These are phyloP conservation scores for Meiosimyza decipiens DNA, from an alignment of 2,888 invertebrate genomes.

Conservation along the genomic window DNA sequence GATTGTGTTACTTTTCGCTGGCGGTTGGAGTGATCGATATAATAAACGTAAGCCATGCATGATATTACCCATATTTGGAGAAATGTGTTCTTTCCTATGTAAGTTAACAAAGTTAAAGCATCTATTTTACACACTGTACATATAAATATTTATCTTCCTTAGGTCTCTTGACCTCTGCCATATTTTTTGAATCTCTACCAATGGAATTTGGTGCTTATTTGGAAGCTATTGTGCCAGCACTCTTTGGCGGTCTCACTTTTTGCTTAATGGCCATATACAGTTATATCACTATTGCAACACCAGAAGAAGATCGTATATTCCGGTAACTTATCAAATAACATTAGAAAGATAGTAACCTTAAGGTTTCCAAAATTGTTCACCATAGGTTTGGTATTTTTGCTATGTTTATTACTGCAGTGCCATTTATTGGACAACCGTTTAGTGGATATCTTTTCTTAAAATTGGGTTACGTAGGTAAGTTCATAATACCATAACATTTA, in stretches of 20 bases:
- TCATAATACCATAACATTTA: not conserved
- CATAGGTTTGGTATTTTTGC: conserved; percentile 64
- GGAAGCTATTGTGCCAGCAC: conserved; percentile 63
- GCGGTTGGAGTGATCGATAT: conserved; percentile 66
- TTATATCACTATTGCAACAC: conserved; percentile 64
- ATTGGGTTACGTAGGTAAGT: conserved; percentile 63
- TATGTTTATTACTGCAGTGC: conserved; percentile 61
- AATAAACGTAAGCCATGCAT: conserved; percentile 66
- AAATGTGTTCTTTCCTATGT: conserved; percentile 59
- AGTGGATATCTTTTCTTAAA: conserved; percentile 60
- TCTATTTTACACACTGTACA: not conserved
- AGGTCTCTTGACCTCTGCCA: conserved; percentile 64
- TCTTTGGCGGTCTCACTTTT: conserved; percentile 64
- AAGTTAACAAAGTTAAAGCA: conserved; percentile 36
- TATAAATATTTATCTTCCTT: conserved; percentile 22
- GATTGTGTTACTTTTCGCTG: conserved; percentile 65
- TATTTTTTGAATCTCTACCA: conserved; percentile 63
- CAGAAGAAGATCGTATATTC: conserved; percentile 64
- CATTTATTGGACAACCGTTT: conserved; percentile 60
- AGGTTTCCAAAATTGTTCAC: not conserved
- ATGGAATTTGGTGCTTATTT: conserved; percentile 65
- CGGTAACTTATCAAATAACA: conserved; percentile 45
- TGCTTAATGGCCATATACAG: conserved; percentile 66
- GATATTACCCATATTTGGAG: conserved; percentile 63
- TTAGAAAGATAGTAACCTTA: no score